Base-by-base conservation (phyloP, 2,888 invertebrate species). In the Galerucella pusilla region DNA sequence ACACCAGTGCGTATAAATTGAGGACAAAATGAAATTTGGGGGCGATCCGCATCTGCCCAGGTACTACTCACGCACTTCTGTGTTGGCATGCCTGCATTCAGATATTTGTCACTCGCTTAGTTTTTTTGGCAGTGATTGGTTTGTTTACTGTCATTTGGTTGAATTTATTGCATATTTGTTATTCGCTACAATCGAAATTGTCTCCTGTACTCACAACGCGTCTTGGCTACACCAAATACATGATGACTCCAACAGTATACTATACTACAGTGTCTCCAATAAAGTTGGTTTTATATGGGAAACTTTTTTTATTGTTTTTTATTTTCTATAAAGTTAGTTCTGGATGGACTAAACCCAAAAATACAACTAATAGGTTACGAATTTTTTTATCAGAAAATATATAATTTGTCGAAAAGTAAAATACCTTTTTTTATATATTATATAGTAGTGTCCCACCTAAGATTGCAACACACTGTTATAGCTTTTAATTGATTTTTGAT, bases 81-180 rank as follows among this genome's bases (percentile, higher is more conserved):
- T 88, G 87, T 88, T 87, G 86, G 88, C 88, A 88, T 88, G 88
- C 85, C 85, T 87, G 87, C 87, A 88, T 87, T 45, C 85, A 81
- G 80, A 81, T 82, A 81, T 82, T 81, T 87, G 87, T 88, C 87
- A 88, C 87, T 87, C 85, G 87, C 87, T 87, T 87, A 87, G 86
- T 87, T 87, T 84, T 84, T 78, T 79, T 79, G 79, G 73, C 78
- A 79, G 76, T 78, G 75, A 85, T 85, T 84, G 80, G 78, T 83
- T 82, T 81, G 79, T 79, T 82, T 80, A 79, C 79, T 81, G 78
- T 81, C 79, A 83, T 85, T 81, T 83, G 82, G 81, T 84, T 83
- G 82, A 80, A 82, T 81, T 82, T 80, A 82, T 82, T 82, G 81
- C 82, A 72, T 72, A 65, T 46, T 65, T 46, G 64, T 65, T 61